phyloP scores from a whole-genome alignment of 35 echinoderm and acorn worm genomes.

The Eucidaris tribuloides region DNA sequence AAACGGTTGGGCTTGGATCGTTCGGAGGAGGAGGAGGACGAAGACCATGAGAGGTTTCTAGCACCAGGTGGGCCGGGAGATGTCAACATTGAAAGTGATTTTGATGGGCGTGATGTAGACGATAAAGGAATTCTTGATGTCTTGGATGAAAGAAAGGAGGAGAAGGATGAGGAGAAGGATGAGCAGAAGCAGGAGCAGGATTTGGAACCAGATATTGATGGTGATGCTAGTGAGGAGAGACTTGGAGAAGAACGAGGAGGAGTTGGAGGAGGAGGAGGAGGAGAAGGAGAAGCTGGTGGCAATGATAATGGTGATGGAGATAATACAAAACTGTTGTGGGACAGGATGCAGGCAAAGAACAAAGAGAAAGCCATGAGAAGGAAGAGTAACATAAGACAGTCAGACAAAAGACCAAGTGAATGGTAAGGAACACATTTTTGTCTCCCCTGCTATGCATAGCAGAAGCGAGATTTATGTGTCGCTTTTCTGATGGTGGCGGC shows the following conservation, averaged over 20 bases:
- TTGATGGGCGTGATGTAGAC: slow-evolving; percentile 11
- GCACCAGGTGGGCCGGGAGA: too few species aligned
- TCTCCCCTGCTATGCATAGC: too few species aligned
- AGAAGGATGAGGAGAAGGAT: not conserved
- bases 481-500: too few species aligned
- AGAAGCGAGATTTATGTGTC: too few species aligned
- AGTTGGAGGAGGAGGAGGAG: not conserved
- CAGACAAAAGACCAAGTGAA: slow-evolving; percentile 5
- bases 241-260: not conserved
- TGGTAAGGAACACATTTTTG: slow-evolving; percentile 1
- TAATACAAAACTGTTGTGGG: slow-evolving; percentile 9
- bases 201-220: too few species aligned
- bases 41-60: too few species aligned
- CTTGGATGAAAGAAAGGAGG: not conserved
- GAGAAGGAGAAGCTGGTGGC: not conserved
- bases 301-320: not conserved
- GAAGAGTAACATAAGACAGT: not conserved
- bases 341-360: slow-evolving; percentile 3
- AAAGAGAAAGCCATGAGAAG: not conserved
- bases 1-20: too few species aligned
- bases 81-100: slow-evolving; percentile 9
- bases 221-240: too few species aligned
- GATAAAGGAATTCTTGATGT: not conserved
- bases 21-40: too few species aligned
- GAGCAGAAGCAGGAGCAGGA: too few species aligned